These are phyloP conservation scores for Bradypodion ventrale DNA, from an alignment of 2,797 vertebrate species.

Conservation along the genomic window DNA sequence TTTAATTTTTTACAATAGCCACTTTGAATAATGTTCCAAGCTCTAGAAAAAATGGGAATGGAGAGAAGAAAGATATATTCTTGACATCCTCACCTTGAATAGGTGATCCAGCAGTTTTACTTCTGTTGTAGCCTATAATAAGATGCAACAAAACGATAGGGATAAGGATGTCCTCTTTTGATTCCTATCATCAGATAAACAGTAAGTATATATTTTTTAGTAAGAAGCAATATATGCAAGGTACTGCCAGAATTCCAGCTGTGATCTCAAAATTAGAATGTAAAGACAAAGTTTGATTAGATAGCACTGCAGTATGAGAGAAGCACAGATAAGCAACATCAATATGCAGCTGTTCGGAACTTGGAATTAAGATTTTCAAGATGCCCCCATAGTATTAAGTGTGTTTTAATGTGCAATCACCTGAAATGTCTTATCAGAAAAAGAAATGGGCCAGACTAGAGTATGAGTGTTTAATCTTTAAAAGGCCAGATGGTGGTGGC, in stretches of 20 bases:
- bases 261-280: slow-evolving; percentile 18
- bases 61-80: background rate
- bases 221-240: slow-evolving; percentile 25
- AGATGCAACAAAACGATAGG: background rate
- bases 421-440: slow-evolving; percentile 51
- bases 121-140: background rate
- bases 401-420: slow-evolving; percentile 50
- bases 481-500: slow-evolving; percentile 42
- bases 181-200: background rate
- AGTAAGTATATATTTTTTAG: slow-evolving; percentile 35
- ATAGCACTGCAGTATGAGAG: slow-evolving; percentile 39
- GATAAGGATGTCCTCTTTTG: background rate
- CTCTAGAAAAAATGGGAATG: background rate
- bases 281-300: slow-evolving; percentile 34
- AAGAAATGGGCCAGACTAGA: slow-evolving; percentile 34
- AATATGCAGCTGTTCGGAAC: slow-evolving; percentile 46
- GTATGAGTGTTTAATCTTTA: slow-evolving; percentile 31
- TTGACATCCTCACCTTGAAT: background rate
- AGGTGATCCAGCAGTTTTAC: background rate
- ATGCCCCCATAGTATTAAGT: slow-evolving; percentile 34
- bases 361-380: slow-evolving; percentile 52
- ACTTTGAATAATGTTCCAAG: background rate
- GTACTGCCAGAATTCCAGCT: slow-evolving; percentile 26
- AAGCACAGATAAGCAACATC: slow-evolving; percentile 16
- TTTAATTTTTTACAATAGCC: background rate